A percentile compares a stretch with the other conserved stretches of the same genome.
Evolutionary conservation across 1,140 invertebrate genomes (phyloP).

Genomic region (Cydia splendana): DNA sequence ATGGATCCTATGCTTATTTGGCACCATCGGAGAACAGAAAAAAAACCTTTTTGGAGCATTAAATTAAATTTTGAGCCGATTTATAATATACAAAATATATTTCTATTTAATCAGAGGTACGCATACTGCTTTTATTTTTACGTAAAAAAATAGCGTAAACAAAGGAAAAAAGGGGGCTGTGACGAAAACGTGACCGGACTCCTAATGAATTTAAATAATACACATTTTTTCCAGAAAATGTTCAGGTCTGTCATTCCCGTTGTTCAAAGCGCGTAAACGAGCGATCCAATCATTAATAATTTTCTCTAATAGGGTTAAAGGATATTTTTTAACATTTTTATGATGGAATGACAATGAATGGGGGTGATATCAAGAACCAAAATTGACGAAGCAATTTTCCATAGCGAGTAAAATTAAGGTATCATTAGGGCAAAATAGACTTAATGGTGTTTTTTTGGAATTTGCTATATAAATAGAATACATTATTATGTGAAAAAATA

Average conservation of each 20-base stretch:
- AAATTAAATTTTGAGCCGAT: too few relatives aligned
- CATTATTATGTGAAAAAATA: too few relatives aligned
- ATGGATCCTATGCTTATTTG: too few relatives aligned
- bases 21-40: not conserved
- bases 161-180: slow-evolving; percentile 21
- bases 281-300: not conserved
- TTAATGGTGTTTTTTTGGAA: too few relatives aligned
- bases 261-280: not conserved
- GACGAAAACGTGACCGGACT: slow-evolving; percentile 6
- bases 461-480: too few relatives aligned
- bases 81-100: not conserved
- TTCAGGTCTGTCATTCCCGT: not conserved
- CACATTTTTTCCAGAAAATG: slow-evolving; percentile 12
- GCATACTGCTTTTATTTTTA: not conserved
- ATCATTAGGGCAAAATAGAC: too few relatives aligned
- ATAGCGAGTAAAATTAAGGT: too few relatives aligned
- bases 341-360: too few relatives aligned
- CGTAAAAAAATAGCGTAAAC: not conserved
- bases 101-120: not conserved
- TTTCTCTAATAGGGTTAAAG: too few relatives aligned
- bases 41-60: not conserved
- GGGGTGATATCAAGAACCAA: too few relatives aligned
- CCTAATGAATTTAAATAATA: not conserved
- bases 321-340: too few relatives aligned
- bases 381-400: too few relatives aligned